Evolutionary conservation across 2,113 vertebrate species (phyloP).

Genomic region (Jacana jacana): DNA sequence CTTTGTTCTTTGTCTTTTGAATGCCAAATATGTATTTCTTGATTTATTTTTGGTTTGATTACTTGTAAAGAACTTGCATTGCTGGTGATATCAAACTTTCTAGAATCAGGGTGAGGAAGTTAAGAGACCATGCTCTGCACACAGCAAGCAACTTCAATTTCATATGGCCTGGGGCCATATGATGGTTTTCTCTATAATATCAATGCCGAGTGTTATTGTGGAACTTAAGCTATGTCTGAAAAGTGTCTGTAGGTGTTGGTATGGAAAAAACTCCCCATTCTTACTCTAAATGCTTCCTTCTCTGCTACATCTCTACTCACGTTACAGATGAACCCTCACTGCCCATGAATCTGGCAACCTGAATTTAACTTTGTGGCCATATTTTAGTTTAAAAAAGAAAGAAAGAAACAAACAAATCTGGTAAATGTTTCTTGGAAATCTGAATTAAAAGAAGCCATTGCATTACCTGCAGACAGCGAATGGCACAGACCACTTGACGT

Average conservation of each 20-base stretch:
- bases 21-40: background rate
- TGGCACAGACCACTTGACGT: background rate
- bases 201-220: background rate
- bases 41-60: background rate
- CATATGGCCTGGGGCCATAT: background rate
- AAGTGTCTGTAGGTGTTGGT: background rate
- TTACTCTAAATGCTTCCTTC: background rate
- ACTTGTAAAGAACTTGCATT: background rate
- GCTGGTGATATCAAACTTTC: background rate
- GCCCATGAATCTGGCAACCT: background rate
- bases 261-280: background rate
- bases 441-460: background rate
- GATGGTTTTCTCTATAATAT: background rate
- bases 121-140: background rate
- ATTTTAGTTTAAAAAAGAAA: background rate
- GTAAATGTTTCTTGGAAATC: background rate
- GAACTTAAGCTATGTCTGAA: background rate
- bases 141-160: background rate
- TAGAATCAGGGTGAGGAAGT: background rate
- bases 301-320: background rate
- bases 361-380: background rate
- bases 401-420: background rate
- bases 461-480: background rate
- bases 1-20: background rate
- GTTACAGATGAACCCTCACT: accelerated